phyloP scores from a whole-genome alignment of 2,888 invertebrate species.

The Melangyna quadrimaculata region DNA sequence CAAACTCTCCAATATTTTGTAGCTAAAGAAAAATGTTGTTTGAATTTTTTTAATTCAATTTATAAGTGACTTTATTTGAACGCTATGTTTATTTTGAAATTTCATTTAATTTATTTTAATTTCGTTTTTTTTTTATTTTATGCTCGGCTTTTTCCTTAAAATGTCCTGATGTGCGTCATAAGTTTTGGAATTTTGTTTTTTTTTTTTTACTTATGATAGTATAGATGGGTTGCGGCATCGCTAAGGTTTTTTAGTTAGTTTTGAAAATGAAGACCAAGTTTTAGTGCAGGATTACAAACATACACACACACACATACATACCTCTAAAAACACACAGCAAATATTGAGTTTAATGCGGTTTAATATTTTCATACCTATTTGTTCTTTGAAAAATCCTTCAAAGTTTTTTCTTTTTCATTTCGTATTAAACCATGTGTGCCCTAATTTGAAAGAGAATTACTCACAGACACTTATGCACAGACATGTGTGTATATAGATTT shows the following conservation, averaged over 20 bases:
- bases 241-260: not conserved
- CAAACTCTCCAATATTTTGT: no score
- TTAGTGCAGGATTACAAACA: not conserved
- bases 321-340: not conserved
- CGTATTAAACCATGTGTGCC: not conserved
- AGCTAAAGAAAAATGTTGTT: no score
- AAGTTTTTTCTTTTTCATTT: not conserved
- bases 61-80: not conserved
- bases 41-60: no score
- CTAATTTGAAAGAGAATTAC: not conserved
- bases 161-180: not conserved
- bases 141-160: not conserved
- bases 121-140: not conserved
- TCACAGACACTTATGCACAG: not conserved
- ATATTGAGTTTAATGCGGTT: not conserved
- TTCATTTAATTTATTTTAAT: not conserved
- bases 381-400: not conserved
- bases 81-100: not conserved
- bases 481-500: not conserved
- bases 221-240: not conserved
- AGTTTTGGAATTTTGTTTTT: not conserved
- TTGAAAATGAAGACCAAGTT: not conserved
- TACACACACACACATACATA: not conserved
- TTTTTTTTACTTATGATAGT: not conserved
- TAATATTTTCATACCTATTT: conserved; percentile 4